These are phyloP conservation scores for Hydra vulgaris DNA, from an alignment of 30 jellyfish, hydroid and myxozoan genomes.

Conservation along the genomic window DNA sequence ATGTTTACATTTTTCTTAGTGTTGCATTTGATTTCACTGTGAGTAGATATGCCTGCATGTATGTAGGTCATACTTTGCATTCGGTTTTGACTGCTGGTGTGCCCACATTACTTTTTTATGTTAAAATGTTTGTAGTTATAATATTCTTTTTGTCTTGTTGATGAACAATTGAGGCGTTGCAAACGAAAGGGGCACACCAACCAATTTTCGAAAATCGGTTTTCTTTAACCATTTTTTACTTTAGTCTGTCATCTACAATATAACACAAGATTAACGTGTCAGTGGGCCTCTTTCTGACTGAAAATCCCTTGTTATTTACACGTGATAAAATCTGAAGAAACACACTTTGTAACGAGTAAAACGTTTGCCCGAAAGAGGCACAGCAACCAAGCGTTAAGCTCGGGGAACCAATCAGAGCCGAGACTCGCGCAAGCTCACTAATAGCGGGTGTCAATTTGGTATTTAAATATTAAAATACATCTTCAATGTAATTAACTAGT, in stretches of 20 bases:
- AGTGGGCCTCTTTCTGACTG: background rate
- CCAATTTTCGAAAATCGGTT: background rate
- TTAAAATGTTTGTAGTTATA: background rate
- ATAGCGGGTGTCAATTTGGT: background rate
- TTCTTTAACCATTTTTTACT: background rate
- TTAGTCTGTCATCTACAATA: background rate
- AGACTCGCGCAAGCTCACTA: background rate
- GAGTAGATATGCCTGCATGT: too few relatives aligned
- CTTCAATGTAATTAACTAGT: background rate
- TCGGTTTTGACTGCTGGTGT: too few relatives aligned
- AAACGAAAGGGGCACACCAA: background rate
- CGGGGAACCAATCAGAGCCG: background rate
- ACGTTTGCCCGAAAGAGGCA: background rate
- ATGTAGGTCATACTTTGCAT: too few relatives aligned
- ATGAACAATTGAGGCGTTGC: background rate
- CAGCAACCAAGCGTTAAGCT: background rate
- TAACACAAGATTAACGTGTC: background rate
- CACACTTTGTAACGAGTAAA: background rate
- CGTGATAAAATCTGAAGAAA: background rate
- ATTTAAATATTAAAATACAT: background rate
- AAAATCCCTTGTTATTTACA: background rate
- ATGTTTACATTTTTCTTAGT: too few relatives aligned
- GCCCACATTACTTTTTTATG: too few relatives aligned
- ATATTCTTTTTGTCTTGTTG: too few relatives aligned
- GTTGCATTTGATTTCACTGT: too few relatives aligned